Base-by-base conservation (phyloP, 2,888 invertebrate genomes). In the Mythimna vitellina region DNA sequence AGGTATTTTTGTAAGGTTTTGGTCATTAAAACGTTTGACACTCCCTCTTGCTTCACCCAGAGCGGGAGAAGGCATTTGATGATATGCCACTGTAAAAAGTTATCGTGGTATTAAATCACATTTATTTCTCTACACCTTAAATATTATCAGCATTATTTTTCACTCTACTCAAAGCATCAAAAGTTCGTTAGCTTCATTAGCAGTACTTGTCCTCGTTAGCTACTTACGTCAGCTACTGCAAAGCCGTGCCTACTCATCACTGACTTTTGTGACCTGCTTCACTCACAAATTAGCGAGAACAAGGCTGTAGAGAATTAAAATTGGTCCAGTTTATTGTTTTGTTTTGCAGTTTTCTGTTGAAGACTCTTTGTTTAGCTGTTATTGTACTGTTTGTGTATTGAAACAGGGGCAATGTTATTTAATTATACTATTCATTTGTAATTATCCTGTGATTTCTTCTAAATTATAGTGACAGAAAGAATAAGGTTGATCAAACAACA, bases 151-250 rank as follows among this genome's bases (percentile, higher is more conserved):
- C 3, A 14, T 17, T 46, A 17, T 46, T 17, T 14, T 46, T 46
- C 42, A 46, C 5, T 46, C 14, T 14, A 46, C 42, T 38, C 38
- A 38, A 38, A 46, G 42, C 9, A 46, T 46, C 42, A 46, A 14
- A 14, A 46, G 14, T 46, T 46, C 17, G 17, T 17, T 46, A 46
- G 46, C 17, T 46, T 46, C 46, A 46, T 46, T 46, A 46, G 46
- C 46, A 6, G 46, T 46, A 46, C 46, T 46, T 46, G 17, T 46
- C 46, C 17, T 46, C 17, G 46, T 46, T 46, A 46, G 46, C 46
- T 53, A 76, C 81, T 78, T 81, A 77, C 82, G 78, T 74, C 75
- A 70, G 17, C 17, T 46, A 46, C 17, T 76, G 75, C 76, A 54
- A 35, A 76, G 73, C 70, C 65, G 42, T 29, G 78, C 73, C 80